Conservation (phyloP, 2,797 vertebrate genomes). For the Chaunax sp. region DNA sequence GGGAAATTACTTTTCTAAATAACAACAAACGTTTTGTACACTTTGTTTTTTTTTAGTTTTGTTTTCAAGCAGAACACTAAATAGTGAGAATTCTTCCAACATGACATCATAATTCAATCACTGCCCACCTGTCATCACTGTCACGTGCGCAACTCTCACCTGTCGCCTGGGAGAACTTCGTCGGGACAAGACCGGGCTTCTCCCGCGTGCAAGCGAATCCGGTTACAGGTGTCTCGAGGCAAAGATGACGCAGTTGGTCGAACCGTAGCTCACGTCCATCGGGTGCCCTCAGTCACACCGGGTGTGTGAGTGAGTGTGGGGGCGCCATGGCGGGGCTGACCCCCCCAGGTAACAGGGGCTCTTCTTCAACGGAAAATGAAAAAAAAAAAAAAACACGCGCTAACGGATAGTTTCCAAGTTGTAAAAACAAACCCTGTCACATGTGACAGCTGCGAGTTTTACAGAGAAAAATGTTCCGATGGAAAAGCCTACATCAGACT, state of each 20-base stretch:
- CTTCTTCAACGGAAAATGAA: constrained; percentile 44
- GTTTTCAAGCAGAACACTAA: neutral
- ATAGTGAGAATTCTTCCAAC: neutral
- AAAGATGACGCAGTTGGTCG: constrained; percentile 40
- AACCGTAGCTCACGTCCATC: constrained; percentile 47
- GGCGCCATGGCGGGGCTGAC: constrained; percentile 62
- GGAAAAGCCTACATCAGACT: constrained; percentile 49
- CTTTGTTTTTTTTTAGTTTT: neutral
- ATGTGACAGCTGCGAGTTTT: constrained; percentile 10
- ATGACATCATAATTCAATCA: neutral
- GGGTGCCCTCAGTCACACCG: constrained; percentile 51
- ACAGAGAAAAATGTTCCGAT: constrained; percentile 37
- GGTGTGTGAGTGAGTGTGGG: constrained; percentile 15
- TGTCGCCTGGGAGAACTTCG: constrained; percentile 37
- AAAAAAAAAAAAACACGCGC: neutral
- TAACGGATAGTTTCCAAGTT: constrained; percentile 20
- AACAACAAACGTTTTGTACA: no score
- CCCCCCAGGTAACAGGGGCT: constrained; percentile 50
- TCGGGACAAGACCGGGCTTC: constrained; percentile 7
- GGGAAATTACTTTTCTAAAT: neutral
- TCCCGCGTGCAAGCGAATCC: constrained; percentile 13
- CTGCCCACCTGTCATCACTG: constrained; percentile 9
- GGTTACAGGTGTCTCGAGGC: constrained; percentile 42
- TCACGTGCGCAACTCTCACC: constrained; percentile 63
- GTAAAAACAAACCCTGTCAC: constrained; percentile 27